phyloP scores from a whole-genome alignment of 2,888 invertebrate species.

The Ditylenchus weischeri region DNA sequence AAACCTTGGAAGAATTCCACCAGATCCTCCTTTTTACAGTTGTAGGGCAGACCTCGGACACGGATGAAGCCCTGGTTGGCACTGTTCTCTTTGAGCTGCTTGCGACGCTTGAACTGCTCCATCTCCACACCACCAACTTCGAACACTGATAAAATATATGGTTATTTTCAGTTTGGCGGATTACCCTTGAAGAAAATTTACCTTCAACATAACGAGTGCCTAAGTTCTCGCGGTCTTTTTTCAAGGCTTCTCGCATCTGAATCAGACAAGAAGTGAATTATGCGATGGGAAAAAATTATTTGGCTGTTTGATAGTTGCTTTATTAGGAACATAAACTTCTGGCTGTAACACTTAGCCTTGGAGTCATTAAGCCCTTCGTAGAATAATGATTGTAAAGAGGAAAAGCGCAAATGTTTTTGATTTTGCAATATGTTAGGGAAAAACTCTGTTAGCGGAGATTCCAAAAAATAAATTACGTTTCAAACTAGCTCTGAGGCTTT shows the following conservation, averaged over 20 bases:
- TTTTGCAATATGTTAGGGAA: too few relatives aligned
- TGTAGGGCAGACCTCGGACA: conserved; percentile 26
- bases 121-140: conserved; percentile 31
- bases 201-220: conserved; percentile 51
- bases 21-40: conserved; percentile 34
- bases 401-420: too few relatives aligned
- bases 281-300: too few relatives aligned
- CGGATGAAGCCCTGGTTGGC: conserved; percentile 12
- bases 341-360: too few relatives aligned
- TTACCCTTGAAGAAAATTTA: neutral
- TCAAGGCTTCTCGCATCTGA: conserved; percentile 39
- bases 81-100: conserved; percentile 1
- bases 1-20: conserved; percentile 32
- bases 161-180: neutral
- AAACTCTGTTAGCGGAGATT: too few relatives aligned
- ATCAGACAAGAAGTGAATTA: conserved; percentile 3
- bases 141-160: conserved; percentile 22
- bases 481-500: too few relatives aligned
- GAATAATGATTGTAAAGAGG: too few relatives aligned
- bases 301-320: too few relatives aligned
- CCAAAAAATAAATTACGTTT: too few relatives aligned
- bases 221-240: conserved; percentile 42
- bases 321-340: too few relatives aligned
- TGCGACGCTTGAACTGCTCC: conserved; percentile 23
- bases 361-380: too few relatives aligned